phyloP scores from a whole-genome alignment of 2,888 invertebrate genomes.

The Tenthredo amoena region DNA sequence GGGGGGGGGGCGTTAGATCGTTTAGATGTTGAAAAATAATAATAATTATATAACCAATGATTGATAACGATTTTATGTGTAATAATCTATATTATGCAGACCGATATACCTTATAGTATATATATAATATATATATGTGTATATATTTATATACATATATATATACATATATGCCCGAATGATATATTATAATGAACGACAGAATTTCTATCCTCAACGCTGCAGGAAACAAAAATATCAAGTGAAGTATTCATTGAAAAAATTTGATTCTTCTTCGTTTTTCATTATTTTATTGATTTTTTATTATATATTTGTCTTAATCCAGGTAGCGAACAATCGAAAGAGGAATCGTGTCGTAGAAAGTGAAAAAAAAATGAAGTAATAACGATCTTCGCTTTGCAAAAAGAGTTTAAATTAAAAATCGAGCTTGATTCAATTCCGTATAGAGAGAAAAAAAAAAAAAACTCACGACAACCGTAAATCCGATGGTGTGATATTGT shows the following conservation, averaged over 20 bases:
- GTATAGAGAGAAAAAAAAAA: not conserved
- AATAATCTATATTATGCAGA: not conserved
- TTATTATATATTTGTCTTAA: not conserved
- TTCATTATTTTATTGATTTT: not conserved
- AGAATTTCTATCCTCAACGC: not conserved
- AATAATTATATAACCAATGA: not conserved
- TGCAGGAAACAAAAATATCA: not conserved
- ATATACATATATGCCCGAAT: not conserved
- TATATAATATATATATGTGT: not conserved
- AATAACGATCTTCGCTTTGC: not conserved
- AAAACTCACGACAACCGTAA: not conserved
- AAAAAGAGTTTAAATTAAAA: not conserved
- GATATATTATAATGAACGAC: not conserved
- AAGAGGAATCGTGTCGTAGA: not conserved
- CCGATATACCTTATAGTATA: not conserved
- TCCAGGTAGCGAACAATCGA: not conserved
- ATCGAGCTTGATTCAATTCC: not conserved
- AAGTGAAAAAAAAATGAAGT: not conserved
- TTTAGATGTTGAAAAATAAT: not conserved
- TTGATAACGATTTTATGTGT: not conserved
- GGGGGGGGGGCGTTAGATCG: not conserved
- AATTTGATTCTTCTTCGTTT: not conserved
- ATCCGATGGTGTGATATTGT: not conserved
- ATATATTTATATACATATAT: not conserved
- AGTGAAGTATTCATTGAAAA: not conserved